phyloP scores from a whole-genome alignment of 2,888 invertebrate genomes.

The Ceramica pisi region DNA sequence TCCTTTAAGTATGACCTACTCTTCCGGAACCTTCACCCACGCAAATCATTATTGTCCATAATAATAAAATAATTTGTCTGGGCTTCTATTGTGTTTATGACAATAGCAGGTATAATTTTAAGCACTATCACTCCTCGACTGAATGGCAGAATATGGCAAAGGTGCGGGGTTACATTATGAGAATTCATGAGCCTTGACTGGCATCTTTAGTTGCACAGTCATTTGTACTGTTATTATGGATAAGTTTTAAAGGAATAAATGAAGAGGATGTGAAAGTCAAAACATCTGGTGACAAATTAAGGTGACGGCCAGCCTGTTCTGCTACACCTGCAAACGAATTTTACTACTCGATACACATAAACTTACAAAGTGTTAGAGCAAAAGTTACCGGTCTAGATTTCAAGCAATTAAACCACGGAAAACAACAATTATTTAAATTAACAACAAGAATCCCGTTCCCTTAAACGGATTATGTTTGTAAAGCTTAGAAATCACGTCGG shows the following conservation, averaged over 20 bases:
- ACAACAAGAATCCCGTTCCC: constrained; percentile 43
- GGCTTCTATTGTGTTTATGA: constrained; percentile 47
- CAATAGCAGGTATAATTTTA: constrained; percentile 55
- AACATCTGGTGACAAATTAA: no score
- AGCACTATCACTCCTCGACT: constrained; percentile 42
- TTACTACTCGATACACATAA: background rate
- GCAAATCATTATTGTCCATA: constrained; percentile 32
- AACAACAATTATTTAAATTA: constrained; percentile 49
- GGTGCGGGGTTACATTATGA: constrained; percentile 37
- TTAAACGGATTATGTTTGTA: constrained; percentile 41
- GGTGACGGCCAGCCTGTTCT: no score
- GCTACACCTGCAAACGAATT: background rate
- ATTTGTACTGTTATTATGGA: constrained; percentile 11
- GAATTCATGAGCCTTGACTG: constrained; percentile 41
- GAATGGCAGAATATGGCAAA: constrained; percentile 40
- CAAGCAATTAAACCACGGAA: constrained; percentile 36
- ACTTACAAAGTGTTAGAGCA: background rate
- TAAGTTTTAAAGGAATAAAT: background rate
- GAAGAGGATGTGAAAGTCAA: background rate
- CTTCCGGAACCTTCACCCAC: constrained; percentile 21
- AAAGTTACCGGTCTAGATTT: constrained; percentile 12
- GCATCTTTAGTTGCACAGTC: constrained; percentile 33
- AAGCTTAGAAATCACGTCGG: constrained; percentile 54
- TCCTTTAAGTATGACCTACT: constrained; percentile 12
- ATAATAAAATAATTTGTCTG: constrained; percentile 50